Evolutionary conservation across 2,797 vertebrate species (phyloP).

Genomic region (Leucoraja ocellata): DNA sequence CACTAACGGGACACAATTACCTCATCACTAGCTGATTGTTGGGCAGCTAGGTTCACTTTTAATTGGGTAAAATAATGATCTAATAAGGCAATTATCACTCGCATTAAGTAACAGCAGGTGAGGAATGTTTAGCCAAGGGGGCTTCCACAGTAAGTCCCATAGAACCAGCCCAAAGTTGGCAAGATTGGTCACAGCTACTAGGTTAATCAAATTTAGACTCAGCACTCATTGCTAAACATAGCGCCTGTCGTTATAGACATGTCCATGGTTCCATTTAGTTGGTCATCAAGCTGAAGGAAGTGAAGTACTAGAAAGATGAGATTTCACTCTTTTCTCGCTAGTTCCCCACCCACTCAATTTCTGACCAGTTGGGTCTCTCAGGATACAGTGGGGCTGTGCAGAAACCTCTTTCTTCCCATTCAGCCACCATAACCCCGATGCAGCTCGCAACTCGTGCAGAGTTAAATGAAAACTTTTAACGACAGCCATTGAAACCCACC

Average conservation of each 20-base stretch:
- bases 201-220: not conserved
- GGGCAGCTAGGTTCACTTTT: constrained; percentile 13
- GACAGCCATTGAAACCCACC: not conserved
- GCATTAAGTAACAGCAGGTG: not conserved
- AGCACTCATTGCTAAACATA: not conserved
- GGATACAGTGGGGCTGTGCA: not conserved
- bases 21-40: constrained; percentile 23
- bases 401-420: not conserved
- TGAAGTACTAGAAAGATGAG: not conserved
- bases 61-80: constrained; percentile 25
- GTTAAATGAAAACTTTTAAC: not conserved
- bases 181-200: not conserved
- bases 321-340: not conserved
- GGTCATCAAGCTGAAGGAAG: not conserved
- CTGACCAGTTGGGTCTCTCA: not conserved
- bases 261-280: constrained; percentile 1
- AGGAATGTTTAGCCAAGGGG: not conserved
- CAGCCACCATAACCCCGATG: not conserved
- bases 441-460: not conserved
- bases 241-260: not conserved
- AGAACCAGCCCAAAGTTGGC: not conserved
- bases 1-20: not conserved
- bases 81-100: constrained; percentile 27
- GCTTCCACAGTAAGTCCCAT: not conserved
- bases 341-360: not conserved